Evolutionary conservation across 2,888 invertebrate genomes (phyloP).

Genomic region (Volucella bombylans): DNA sequence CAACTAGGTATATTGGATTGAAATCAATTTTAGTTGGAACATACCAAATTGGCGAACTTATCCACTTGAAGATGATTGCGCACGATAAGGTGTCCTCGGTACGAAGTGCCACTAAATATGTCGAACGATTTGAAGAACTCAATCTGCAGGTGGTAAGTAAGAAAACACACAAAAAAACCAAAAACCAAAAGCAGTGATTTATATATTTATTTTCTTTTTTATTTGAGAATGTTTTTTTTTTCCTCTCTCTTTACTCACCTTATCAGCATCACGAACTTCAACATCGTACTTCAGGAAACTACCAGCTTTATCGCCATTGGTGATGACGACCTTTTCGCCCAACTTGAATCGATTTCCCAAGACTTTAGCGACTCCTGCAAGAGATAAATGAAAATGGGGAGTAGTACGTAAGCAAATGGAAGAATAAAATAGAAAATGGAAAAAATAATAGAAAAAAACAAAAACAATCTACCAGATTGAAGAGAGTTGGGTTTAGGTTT

Average conservation of each 20-base stretch:
- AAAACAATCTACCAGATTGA: conserved; percentile 14
- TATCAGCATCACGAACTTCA: conserved; percentile 82
- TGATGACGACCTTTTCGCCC: conserved; percentile 81
- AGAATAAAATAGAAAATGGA: background rate
- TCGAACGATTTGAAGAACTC: conserved; percentile 81
- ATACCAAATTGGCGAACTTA: conserved; percentile 82
- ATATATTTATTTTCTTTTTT: conserved; percentile 26
- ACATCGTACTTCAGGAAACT: conserved; percentile 81
- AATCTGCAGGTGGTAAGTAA: conserved; percentile 77
- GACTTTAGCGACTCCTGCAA: conserved; percentile 80
- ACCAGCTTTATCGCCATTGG: conserved; percentile 80
- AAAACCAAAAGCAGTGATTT: conserved; percentile 31
- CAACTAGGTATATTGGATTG: conserved; percentile 30
- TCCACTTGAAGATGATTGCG: conserved; percentile 82
- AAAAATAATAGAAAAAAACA: background rate
- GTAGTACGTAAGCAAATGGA: background rate
- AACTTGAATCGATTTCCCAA: conserved; percentile 79
- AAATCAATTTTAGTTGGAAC: conserved; percentile 72
- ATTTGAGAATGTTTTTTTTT: background rate
- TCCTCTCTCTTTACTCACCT: conserved; percentile 77
- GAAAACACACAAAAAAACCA: conserved; percentile 10
- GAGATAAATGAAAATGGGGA: conserved; percentile 37
- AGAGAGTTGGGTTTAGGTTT: conserved; percentile 26
- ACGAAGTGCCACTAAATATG: conserved; percentile 81
- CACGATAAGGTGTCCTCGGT: conserved; percentile 80